Base-by-base conservation (phyloP, 1,140 invertebrate species). In the Papilio dardanus region DNA sequence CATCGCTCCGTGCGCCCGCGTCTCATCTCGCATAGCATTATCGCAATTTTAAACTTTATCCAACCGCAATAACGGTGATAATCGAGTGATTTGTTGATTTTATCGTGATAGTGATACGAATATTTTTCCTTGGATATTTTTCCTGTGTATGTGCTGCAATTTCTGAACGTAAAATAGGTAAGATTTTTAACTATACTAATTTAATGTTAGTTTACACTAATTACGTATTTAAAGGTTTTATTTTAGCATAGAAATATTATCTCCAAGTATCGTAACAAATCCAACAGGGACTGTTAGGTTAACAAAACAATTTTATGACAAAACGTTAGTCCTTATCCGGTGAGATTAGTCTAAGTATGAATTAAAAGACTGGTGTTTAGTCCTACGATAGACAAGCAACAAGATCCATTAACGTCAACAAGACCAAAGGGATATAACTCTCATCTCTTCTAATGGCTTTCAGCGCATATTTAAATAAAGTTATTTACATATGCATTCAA, bases 1-100 rank as follows among this genome's bases (percentile, higher is more conserved):
- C 87, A 83, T 65, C 84, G 82, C 50, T 37, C 74, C 50, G 83
- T 74, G 84, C 87, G 85, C 83, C 73, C 87, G 84, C 82, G 83
- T 86, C 78, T 71, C 74, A 14, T 21, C 19, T 73, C 30, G 50
- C 71, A 73, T 19, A 21, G n/a, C 14, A 76, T 1, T 69, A 7
- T 62, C 30, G 31, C 31, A 31, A 68, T 35, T 77, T 21, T 50
- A 31, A 33, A 58, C 62, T 3, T 19, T 66, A 21, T 62, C 12
- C 12, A 16, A 58, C 37, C 65, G 31, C 30, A 73, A 74, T 68
- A 73, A 65, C 7, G 62, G 12, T 33, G 28, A 28, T 76, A 40
- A 54, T 73, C 24, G 30, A 24, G 46, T 73, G 71, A 73, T 50
- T 33, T 31, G 71, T 58, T 24, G 50, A 12, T 54, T 54, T 28